Evolutionary conservation across 35 echinoderm and acorn worm genomes (phyloP).

Genomic region (Ptychodera flava): DNA sequence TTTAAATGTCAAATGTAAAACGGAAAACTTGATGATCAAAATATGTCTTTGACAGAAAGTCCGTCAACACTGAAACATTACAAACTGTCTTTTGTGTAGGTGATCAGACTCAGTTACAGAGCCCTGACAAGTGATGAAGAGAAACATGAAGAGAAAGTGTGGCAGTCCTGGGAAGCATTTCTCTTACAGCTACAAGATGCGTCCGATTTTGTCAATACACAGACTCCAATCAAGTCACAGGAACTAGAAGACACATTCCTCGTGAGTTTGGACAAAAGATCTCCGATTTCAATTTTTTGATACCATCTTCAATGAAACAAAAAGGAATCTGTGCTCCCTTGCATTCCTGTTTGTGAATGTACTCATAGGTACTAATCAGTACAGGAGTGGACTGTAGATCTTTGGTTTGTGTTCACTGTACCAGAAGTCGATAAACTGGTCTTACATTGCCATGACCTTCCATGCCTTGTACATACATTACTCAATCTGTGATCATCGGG

Average conservation of each 20-base stretch:
- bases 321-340: background rate
- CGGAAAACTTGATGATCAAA: too few relatives aligned
- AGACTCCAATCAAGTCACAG: slow-evolving; percentile 49
- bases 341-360: background rate
- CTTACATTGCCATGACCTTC: too few relatives aligned
- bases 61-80: too few relatives aligned
- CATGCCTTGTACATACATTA: too few relatives aligned
- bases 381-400: too few relatives aligned
- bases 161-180: slow-evolving; percentile 97
- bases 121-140: slow-evolving; percentile 82
- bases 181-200: slow-evolving; percentile 92
- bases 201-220: slow-evolving; percentile 94
- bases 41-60: too few relatives aligned
- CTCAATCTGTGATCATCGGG: too few relatives aligned
- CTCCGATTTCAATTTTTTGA: too few relatives aligned
- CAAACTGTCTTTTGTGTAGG: slow-evolving; percentile 57
- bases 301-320: background rate
- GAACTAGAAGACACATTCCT: slow-evolving; percentile 38
- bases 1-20: too few relatives aligned
- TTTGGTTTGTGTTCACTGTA: too few relatives aligned
- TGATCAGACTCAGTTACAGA: slow-evolving; percentile 91
- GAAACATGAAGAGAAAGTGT: slow-evolving; percentile 89
- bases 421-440: too few relatives aligned
- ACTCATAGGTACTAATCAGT: too few relatives aligned
- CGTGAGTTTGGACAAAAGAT: slow-evolving; percentile 15